phyloP scores from a whole-genome alignment of 2,797 vertebrate species.

The Sebastes elongatus region DNA sequence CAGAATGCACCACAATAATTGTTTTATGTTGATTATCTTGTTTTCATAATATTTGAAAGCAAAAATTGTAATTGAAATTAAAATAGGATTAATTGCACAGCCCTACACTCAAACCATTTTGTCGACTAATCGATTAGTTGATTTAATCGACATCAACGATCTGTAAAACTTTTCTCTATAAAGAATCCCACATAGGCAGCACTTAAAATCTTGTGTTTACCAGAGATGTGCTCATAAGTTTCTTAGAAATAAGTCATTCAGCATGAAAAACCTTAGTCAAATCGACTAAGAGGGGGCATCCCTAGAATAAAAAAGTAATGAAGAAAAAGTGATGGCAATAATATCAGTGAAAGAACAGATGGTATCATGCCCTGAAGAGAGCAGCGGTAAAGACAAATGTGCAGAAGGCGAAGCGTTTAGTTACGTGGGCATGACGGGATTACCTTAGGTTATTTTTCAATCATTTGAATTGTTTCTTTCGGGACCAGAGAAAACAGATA shows the following conservation, averaged over 20 bases:
- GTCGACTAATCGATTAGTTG: neutral
- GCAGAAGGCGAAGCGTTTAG: neutral
- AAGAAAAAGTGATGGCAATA: neutral
- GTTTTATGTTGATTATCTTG: too few species aligned
- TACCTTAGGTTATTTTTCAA: conserved; percentile 32
- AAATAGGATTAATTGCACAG: too few species aligned
- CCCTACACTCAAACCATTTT: neutral
- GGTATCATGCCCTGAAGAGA: conserved; percentile 24
- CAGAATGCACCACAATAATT: too few species aligned
- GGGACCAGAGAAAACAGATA: conserved; percentile 6
- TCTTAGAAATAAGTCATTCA: neutral
- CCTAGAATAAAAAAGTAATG: neutral
- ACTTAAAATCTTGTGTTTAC: neutral
- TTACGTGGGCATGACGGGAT: conserved; percentile 3
- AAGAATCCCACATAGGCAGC: neutral
- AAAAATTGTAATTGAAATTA: too few species aligned
- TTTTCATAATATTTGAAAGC: too few species aligned
- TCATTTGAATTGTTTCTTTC: conserved; percentile 25
- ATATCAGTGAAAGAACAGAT: conserved; percentile 11
- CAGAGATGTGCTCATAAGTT: too few species aligned
- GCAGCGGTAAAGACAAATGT: conserved; percentile 9
- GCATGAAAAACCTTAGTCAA: neutral
- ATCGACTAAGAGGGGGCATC: neutral
- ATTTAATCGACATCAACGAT: neutral
- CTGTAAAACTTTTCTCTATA: neutral